Evolutionary conservation across 2,113 vertebrate genomes (phyloP).

Genomic region (Papio anubis): DNA sequence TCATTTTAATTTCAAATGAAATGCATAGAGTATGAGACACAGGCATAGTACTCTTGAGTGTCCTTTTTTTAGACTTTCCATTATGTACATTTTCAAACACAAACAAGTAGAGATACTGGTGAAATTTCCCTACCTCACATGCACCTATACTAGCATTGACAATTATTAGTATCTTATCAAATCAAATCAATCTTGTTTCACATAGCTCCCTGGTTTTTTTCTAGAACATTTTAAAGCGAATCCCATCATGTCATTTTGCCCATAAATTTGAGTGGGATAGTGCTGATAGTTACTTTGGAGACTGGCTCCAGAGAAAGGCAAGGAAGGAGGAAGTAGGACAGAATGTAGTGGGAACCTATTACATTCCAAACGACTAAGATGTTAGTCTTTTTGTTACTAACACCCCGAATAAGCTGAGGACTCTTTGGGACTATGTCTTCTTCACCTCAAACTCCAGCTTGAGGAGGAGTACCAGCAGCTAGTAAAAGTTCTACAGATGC

Average conservation of each 20-base stretch:
- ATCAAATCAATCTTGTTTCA: not conserved
- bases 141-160: not conserved
- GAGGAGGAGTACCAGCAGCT: not conserved
- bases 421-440: not conserved
- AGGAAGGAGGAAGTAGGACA: too few relatives aligned
- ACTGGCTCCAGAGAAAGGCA: too few relatives aligned
- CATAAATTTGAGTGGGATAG: not conserved
- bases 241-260: not conserved
- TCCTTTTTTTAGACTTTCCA: not conserved
- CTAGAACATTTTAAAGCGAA: conserved; percentile 9
- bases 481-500: not conserved
- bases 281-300: too few relatives aligned
- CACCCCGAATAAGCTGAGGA: not conserved
- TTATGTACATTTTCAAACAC: not conserved
- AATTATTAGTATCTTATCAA: not conserved
- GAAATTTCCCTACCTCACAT: not conserved
- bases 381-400: not conserved
- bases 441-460: not conserved
- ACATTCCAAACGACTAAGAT: too few relatives aligned
- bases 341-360: too few relatives aligned
- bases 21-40: not conserved
- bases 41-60: not conserved
- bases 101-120: not conserved
- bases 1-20: conserved; percentile 60
- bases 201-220: not conserved